phyloP scores from a whole-genome alignment of 2,888 invertebrate genomes.

The Luffia ferchaultella region DNA sequence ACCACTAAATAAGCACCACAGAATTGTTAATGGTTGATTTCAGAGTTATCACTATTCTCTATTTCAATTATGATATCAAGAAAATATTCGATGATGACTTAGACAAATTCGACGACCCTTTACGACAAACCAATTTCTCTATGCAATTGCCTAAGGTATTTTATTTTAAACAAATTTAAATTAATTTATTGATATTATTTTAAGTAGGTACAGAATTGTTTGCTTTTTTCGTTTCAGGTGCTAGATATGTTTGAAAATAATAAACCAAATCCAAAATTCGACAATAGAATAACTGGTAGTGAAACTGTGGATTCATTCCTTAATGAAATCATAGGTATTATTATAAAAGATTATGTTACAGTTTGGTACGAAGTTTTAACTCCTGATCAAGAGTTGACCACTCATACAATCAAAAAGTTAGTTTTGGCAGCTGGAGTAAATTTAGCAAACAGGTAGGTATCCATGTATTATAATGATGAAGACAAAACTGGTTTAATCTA shows the following conservation, averaged over 20 bases:
- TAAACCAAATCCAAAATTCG: slow-evolving; percentile 37
- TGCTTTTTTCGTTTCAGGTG: slow-evolving; percentile 35
- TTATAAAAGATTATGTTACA: slow-evolving; percentile 83
- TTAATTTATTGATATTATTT: not conserved
- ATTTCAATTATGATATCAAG: slow-evolving; percentile 44
- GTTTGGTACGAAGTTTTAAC: slow-evolving; percentile 76
- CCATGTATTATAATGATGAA: not conserved
- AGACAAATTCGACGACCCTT: slow-evolving; percentile 52
- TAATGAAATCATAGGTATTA: slow-evolving; percentile 83
- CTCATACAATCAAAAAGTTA: slow-evolving; percentile 70
- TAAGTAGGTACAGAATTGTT: not conserved
- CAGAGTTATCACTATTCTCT: slow-evolving; percentile 44
- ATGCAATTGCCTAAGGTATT: slow-evolving; percentile 45
- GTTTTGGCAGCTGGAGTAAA: slow-evolving; percentile 71
- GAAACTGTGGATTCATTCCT: slow-evolving; percentile 86
- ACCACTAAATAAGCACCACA: not conserved
- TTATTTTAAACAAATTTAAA: no score
- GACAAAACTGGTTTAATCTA: not conserved
- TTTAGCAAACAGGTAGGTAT: slow-evolving; percentile 71
- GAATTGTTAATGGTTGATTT: slow-evolving; percentile 14
- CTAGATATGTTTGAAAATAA: slow-evolving; percentile 38
- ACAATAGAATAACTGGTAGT: slow-evolving; percentile 79
- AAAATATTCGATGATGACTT: slow-evolving; percentile 45
- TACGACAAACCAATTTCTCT: slow-evolving; percentile 49
- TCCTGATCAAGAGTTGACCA: slow-evolving; percentile 77